Evolutionary conservation across 2,797 vertebrate genomes (phyloP), one percentile per base, ranked within the genome.

Genomic region (Cyclopterus lumpus): DNA sequence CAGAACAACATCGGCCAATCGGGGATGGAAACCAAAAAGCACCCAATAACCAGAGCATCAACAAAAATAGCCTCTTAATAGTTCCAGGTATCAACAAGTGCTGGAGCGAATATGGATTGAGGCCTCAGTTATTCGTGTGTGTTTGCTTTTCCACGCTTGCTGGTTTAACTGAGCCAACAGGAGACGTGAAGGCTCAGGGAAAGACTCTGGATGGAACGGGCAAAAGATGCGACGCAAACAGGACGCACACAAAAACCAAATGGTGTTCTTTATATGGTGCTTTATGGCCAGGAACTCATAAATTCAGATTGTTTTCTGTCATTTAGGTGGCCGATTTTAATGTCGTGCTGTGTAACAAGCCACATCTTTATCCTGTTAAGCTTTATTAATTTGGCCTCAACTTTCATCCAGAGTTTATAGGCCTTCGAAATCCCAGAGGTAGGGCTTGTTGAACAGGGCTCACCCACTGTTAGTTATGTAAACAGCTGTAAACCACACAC

Each of bases 361-460:
- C 81, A 83, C 91, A 92, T 85, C 69, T 93, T 92, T 91, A 91
- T 88, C 78, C 80, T 77, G 74, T 93, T 91, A 88, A 82, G 77
- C 60, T 90, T 92, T 91, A 91, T 93, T 93, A 89, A 93, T 93
- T 93, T 93, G 90, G 88, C 88, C 76, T 76, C 60, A 86, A 78
- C 87, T 88, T 93, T 93, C 76, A 91, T 93, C 87, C 83, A 59
- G 44, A 77, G 68, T 90, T 92, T 93, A 92, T 82, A 68, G 75
- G 86, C 63, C 74, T 81, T 61, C 48, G 22, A 75, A 81, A 73
- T 68, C 84, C 62, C 63, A 68, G 81, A 83, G 80, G 71, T 75
- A 76, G 55, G 49, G 67, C 79, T 77, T 81, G 84, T 88, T 58
- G 83, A 86, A 84, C 77, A 87, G 61, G 82, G 81, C 81, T 87